Evolutionary conservation across 2,888 invertebrate species (phyloP).

Genomic region (Watsonalla binaria): DNA sequence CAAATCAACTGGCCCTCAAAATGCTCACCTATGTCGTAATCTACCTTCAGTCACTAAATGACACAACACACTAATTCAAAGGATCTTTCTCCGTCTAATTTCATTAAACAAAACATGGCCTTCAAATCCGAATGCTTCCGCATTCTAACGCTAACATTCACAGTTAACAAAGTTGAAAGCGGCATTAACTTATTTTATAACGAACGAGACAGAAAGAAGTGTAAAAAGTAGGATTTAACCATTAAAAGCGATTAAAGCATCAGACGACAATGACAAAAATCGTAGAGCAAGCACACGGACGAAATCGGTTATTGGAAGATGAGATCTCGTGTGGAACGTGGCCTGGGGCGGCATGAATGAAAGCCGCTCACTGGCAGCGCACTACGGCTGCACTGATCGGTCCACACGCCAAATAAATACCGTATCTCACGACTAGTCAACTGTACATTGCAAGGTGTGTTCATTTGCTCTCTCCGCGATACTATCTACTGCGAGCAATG

Average conservation of each 20-base stretch:
- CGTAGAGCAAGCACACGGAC: constrained; percentile 54
- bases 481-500: constrained; percentile 26
- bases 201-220: neutral
- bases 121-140: constrained; percentile 4
- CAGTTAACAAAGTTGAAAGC: neutral
- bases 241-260: constrained; percentile 27
- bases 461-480: neutral
- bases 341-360: constrained; percentile 77
- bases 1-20: constrained; percentile 65
- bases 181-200: neutral
- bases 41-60: constrained; percentile 22
- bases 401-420: constrained; percentile 38
- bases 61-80: neutral
- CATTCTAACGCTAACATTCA: neutral
- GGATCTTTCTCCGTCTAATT: neutral
- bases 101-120: neutral
- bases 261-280: constrained; percentile 68
- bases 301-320: constrained; percentile 73
- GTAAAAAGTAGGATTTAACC: neutral
- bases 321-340: constrained; percentile 72
- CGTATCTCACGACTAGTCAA: constrained; percentile 13
- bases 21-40: constrained; percentile 64
- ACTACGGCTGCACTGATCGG: constrained; percentile 46
- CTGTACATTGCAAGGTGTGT: constrained; percentile 34
- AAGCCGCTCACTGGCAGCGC: constrained; percentile 69